Base-by-base conservation (phyloP, 2,113 vertebrate species). In the Datnioides undecimradiatus region DNA sequence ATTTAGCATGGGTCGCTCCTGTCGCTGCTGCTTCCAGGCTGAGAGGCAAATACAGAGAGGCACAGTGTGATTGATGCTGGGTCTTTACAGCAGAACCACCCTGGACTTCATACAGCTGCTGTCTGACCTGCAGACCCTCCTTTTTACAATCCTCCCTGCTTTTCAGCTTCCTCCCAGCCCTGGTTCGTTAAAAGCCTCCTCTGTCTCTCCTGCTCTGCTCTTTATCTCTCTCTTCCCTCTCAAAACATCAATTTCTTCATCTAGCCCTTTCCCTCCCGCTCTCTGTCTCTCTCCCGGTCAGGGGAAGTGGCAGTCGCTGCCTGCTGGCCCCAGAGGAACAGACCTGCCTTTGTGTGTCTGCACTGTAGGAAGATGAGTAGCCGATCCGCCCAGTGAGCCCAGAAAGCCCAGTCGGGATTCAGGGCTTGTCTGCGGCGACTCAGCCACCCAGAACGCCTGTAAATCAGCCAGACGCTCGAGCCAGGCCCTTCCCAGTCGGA, bases 291-390 rank as follows among this genome's bases (percentile, higher is more conserved):
- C 76, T 78, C 81, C 66, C 72, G 62, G 73, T 63, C 77, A 84
- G 78, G 64, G 88, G 82, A 90, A 85, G 82, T 89, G 77, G 73
- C 77, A 31, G 80, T 34, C 62, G 57, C 63, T 73, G 86, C 76
- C 80, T 67, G 81, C 74, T 65, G 76, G 67, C 79, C 79, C 84
- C 90, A 64, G 62, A 85, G 80, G 87, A 92, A 93, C 91, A 91
- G 83, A 76, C 80, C 67, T 72, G 86, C 69, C 91, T 90, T 93
- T 93, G 91, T 93, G 72, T 71, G 75, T 77, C 82, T 78, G 73
- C 72, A 84, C 82, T 88, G 84, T 76, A 79, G 80, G 87, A 90
- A 82, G 87, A 91, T 66, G 87, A 88, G 88, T 86, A 78, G 86
- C 82, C 76, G 3, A 90, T 86, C 66, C 48, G 36, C 86, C 78